phyloP scores from a whole-genome alignment of 2,797 vertebrate genomes.

The Rallus crepitans region DNA sequence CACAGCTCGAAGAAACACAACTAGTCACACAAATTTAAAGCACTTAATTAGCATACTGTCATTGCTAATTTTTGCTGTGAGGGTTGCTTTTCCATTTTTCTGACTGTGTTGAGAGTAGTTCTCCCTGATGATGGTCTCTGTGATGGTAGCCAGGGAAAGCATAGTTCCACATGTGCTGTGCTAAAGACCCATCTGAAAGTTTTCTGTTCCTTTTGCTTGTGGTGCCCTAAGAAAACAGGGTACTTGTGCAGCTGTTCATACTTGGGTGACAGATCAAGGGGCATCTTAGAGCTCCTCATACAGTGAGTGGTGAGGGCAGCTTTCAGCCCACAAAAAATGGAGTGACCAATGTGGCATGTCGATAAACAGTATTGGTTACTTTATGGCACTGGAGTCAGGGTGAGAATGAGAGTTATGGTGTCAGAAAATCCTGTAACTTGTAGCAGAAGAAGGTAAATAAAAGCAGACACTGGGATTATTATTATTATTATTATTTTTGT shows the following conservation, averaged over 20 bases:
- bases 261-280: constrained; percentile 5
- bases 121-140: background rate
- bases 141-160: background rate
- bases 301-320: background rate
- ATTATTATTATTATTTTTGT: background rate
- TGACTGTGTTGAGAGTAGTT: background rate
- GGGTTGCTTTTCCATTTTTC: background rate
- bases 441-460: background rate
- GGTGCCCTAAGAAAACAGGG: background rate
- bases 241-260: background rate
- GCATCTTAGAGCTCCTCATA: constrained; percentile 6
- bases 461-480: background rate
- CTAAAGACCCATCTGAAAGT: constrained; percentile 13
- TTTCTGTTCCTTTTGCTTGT: background rate
- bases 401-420: background rate
- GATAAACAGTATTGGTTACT: background rate
- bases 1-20: background rate
- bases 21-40: background rate
- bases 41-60: background rate
- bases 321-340: constrained; percentile 16
- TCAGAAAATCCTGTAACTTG: background rate
- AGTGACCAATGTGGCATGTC: background rate
- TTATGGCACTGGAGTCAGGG: background rate
- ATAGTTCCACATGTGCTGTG: background rate
- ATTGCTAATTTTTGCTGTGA: constrained; percentile 6